Evolutionary conservation across 2,797 vertebrate genomes (phyloP), one percentile per base, ranked within the genome.

Genomic region (Melanotaenia maccullochi): DNA sequence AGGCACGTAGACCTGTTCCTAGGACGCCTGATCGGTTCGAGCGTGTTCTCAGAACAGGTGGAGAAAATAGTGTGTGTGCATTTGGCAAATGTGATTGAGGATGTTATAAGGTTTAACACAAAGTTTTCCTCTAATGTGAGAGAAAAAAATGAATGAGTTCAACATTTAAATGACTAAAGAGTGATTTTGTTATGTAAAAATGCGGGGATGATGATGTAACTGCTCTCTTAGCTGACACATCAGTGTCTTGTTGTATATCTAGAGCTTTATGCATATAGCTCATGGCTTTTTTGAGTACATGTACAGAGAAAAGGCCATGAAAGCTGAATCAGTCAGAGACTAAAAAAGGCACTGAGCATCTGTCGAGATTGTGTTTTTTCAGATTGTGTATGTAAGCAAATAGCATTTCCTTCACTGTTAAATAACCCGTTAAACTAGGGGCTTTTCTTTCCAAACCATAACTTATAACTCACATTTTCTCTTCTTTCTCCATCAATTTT

Each of bases 1-100:
- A 97, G 79, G 87, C 92, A 3, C 96, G 97, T 49, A 89, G 95
- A 59, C 93, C 92, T 0, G 68, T 92, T 14, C 97, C 97, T 58
- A 96, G 96, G 84, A 93, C 92, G 1, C 95, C 96, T 0, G 97
- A 99, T 38, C 95, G 97, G 18, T 88, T 98, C 38, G 97, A 98
- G 69, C 93, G 96, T 14, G 95, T 98, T 7, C 93, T 99, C 9
- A 96, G 97, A 82, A 96, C 97, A 95, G 97, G 97, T 99, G 84
- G 59, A 73, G 18, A 51, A 25, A 55, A 47, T 1, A 1, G 20
- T 59, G 49, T 65, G 36, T 57, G 38, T 52, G 12, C 8, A 51
- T 9, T 12, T 6, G 49, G 25, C 68, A 6, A 68, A 44, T 42
- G 55, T 58, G 57, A 52, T 66, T 35, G 42, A 18, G 55, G 47